Conservation (phyloP, 37 sponge, comb jelly and placozoan species). For the Crambe crambe region DNA sequence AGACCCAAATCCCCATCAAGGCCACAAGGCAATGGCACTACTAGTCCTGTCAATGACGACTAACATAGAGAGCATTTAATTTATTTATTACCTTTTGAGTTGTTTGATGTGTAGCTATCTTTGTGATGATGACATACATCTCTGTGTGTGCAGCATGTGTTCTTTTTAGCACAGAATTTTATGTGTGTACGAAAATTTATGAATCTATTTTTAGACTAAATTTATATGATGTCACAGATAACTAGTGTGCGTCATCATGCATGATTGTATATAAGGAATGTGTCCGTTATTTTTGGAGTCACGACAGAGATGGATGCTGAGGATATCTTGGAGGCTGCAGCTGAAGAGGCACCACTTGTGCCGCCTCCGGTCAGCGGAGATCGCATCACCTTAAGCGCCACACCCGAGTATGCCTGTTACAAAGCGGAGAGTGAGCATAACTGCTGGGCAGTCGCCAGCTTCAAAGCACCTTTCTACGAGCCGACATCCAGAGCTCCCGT, state of each 20-base stretch:
- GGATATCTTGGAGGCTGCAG: not conserved
- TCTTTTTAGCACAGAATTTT: too few relatives aligned
- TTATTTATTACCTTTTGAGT: too few relatives aligned
- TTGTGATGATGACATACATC: too few relatives aligned
- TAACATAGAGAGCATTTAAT: too few relatives aligned
- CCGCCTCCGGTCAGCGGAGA: not conserved
- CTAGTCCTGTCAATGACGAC: not conserved
- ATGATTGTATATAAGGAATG: too few relatives aligned
- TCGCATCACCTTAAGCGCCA: constrained; percentile 1
- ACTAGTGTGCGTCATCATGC: too few relatives aligned
- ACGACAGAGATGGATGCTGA: too few relatives aligned
- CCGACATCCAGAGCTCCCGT: constrained; percentile 66
- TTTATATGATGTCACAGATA: not conserved
- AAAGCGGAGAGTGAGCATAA: constrained; percentile 22
- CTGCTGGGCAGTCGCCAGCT: constrained; percentile 74
- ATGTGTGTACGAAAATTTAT: too few relatives aligned
- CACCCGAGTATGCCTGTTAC: constrained; percentile 64
- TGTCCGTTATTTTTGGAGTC: not conserved
- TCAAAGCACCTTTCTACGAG: constrained; percentile 87
- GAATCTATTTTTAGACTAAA: too few relatives aligned
- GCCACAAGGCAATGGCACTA: not conserved
- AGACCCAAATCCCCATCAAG: constrained; percentile 19
- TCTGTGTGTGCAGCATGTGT: too few relatives aligned
- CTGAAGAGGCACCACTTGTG: not conserved
- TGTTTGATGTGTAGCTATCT: too few relatives aligned